phyloP scores from a whole-genome alignment of 2,113 vertebrate genomes.

The Prinia subflava region DNA sequence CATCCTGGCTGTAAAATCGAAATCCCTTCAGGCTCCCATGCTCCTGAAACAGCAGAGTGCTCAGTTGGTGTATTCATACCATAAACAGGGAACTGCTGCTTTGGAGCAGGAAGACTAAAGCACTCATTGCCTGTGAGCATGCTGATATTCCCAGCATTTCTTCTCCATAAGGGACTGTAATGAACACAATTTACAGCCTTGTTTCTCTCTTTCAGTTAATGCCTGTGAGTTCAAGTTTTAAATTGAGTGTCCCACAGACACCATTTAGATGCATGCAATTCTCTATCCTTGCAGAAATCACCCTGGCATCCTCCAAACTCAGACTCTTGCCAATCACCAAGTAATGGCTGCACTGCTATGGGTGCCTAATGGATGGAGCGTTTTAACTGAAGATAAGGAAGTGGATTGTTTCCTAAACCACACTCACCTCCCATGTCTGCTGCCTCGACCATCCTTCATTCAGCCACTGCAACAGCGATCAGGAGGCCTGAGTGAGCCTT shows the following conservation, averaged over 20 bases:
- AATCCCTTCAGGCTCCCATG: not conserved
- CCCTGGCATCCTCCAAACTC: not conserved
- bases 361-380: not conserved
- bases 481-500: not conserved
- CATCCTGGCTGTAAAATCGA: not conserved
- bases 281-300: not conserved
- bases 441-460: not conserved
- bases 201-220: not conserved
- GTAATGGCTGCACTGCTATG: not conserved
- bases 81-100: not conserved
- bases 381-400: not conserved
- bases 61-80: not conserved
- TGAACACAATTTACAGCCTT: not conserved
- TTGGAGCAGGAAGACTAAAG: not conserved
- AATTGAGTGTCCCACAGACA: not conserved
- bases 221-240: not conserved
- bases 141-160: not conserved
- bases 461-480: not conserved
- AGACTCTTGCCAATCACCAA: not conserved
- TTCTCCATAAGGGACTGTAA: not conserved
- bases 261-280: accelerated
- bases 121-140: not conserved
- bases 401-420: not conserved
- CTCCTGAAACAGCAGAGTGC: not conserved
- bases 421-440: not conserved